A percentile compares a stretch with the other conserved stretches of the same genome.
Conservation (phyloP, 2,888 invertebrate species). For the Dasysyrphus albostriatus region DNA sequence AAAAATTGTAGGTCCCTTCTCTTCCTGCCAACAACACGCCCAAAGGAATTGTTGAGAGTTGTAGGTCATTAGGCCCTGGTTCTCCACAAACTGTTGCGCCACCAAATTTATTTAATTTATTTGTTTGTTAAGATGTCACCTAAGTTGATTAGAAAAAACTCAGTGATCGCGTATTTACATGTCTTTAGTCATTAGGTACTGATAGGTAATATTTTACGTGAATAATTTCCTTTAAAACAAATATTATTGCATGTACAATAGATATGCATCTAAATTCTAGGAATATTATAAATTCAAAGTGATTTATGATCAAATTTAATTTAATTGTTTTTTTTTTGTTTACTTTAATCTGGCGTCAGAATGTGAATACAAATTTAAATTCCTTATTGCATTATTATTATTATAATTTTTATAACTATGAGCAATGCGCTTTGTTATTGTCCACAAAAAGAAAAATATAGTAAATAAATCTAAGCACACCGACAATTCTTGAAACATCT, state of each 20-base stretch:
- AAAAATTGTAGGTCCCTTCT: too few relatives aligned
- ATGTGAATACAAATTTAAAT: not conserved
- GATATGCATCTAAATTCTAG: not conserved
- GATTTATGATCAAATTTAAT: not conserved
- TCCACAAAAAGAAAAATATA: not conserved
- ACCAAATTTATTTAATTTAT: too few relatives aligned
- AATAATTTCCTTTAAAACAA: not conserved
- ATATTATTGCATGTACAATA: not conserved
- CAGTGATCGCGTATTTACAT: too few relatives aligned
- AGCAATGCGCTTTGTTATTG: not conserved
- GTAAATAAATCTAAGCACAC: not conserved
- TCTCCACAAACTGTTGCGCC: too few relatives aligned
- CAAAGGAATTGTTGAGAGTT: too few relatives aligned
- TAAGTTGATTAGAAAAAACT: too few relatives aligned
- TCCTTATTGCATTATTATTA: not conserved
- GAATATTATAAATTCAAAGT: not conserved
- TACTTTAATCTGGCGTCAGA: not conserved
- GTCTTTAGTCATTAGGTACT: too few relatives aligned
- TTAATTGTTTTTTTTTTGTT: not conserved
- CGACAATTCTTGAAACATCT: not conserved
- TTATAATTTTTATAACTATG: not conserved
- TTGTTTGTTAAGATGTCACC: too few relatives aligned
- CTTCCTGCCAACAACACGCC: too few relatives aligned
- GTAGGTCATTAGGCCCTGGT: too few relatives aligned
- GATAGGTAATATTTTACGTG: too few relatives aligned